A percentile compares a stretch with the other conserved stretches of the same genome.
phyloP scores from a whole-genome alignment of 2,888 invertebrate species.

The Hyles lineata region DNA sequence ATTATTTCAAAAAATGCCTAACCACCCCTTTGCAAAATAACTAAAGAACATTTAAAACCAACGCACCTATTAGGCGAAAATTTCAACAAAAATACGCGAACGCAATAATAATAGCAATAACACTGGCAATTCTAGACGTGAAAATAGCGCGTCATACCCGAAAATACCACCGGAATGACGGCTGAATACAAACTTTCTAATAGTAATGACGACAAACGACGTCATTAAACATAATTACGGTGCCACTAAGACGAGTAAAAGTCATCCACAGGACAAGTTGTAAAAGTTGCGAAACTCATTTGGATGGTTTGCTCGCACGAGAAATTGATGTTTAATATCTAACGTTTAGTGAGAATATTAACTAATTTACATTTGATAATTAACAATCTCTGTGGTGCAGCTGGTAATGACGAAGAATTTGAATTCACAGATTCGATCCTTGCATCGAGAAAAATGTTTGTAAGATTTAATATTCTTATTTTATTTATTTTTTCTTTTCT shows the following conservation, averaged over 20 bases:
- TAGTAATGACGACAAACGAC: constrained; percentile 68
- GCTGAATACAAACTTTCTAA: constrained; percentile 65
- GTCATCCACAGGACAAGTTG: constrained; percentile 54
- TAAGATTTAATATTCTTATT: too few species aligned
- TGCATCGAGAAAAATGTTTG: too few species aligned
- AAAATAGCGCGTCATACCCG: constrained; percentile 32
- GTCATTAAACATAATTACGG: constrained; percentile 73
- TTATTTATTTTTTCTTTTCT: too few species aligned
- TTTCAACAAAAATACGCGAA: constrained; percentile 12
- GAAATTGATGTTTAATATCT: constrained; percentile 40
- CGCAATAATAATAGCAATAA: constrained; percentile 21
- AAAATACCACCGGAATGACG: constrained; percentile 28
- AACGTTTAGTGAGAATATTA: constrained; percentile 3
- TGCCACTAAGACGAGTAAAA: constrained; percentile 55
- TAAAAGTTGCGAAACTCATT: constrained; percentile 72
- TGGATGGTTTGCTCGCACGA: constrained; percentile 41
- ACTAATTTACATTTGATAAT: neutral
- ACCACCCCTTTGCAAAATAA: neutral
- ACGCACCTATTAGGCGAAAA: neutral
- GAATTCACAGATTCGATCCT: too few species aligned
- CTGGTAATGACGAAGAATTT: too few species aligned
- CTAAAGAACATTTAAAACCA: neutral
- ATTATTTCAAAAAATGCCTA: neutral
- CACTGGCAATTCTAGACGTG: constrained; percentile 35
- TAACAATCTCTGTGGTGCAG: too few species aligned